phyloP scores from a whole-genome alignment of 2,888 invertebrate genomes.

The Nomada fabriciana region DNA sequence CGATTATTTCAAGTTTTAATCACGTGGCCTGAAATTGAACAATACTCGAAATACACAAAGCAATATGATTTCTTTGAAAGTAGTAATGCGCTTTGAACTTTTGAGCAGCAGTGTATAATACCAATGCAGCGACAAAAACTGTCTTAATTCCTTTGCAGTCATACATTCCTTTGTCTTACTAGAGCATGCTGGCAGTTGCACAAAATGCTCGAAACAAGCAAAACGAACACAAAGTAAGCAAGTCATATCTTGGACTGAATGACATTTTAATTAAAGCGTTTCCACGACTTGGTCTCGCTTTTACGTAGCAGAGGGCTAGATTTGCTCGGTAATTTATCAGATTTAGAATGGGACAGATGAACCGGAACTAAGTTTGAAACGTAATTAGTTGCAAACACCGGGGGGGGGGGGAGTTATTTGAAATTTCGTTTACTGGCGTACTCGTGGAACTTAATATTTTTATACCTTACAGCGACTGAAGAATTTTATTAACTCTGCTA shows the following conservation, averaged over 20 bases:
- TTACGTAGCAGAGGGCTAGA: slow-evolving; percentile 6
- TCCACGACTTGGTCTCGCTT: slow-evolving; percentile 5
- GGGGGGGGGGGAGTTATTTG: background rate
- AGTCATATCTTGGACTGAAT: slow-evolving; percentile 27
- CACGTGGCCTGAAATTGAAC: too few relatives aligned
- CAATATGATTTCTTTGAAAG: too few relatives aligned
- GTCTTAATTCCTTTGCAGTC: slow-evolving; percentile 19
- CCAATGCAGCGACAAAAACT: slow-evolving; percentile 8
- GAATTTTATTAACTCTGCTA: background rate
- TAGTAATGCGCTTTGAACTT: too few relatives aligned
- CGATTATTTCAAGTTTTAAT: too few relatives aligned
- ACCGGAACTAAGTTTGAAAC: background rate
- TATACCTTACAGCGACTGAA: background rate
- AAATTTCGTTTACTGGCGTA: background rate
- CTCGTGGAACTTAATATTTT: background rate
- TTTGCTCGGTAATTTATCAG: slow-evolving; percentile 24
- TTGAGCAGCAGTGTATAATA: too few relatives aligned
- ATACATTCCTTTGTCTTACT: slow-evolving; percentile 20
- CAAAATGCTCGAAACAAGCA: slow-evolving; percentile 28
- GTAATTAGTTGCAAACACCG: background rate
- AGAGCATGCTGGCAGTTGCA: background rate
- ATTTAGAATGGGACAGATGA: slow-evolving; percentile 8
- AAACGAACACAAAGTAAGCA: slow-evolving; percentile 22
- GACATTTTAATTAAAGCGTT: slow-evolving; percentile 44
- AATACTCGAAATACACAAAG: too few relatives aligned